These are phyloP conservation scores for Fissipunctia ypsillon DNA, from an alignment of 2,888 invertebrate genomes.

Conservation along the genomic window DNA sequence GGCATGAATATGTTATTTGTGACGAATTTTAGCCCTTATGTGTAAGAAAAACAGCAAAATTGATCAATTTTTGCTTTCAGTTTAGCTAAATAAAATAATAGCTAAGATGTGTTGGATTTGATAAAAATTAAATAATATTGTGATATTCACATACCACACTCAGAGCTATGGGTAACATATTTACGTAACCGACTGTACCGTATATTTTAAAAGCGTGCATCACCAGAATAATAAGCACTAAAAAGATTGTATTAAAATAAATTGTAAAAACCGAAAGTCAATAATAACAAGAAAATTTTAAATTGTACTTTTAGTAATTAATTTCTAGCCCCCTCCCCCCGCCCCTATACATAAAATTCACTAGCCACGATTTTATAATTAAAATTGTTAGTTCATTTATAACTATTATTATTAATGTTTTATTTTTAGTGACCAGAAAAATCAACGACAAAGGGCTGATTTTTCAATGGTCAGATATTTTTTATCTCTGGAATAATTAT, in stretches of 20 bases:
- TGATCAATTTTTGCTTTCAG: background rate
- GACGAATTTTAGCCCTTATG: background rate
- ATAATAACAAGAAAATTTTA: constrained; percentile 41
- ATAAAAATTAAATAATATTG: background rate
- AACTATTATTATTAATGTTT: constrained; percentile 39
- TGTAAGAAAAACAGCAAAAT: background rate
- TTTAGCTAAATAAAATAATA: background rate
- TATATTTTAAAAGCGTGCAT: constrained; percentile 9
- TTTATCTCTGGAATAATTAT: too few species aligned
- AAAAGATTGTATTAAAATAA: constrained; percentile 27
- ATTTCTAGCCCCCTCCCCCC: constrained; percentile 67
- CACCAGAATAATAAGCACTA: constrained; percentile 24
- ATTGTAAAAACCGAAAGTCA: constrained; percentile 23
- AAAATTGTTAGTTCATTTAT: constrained; percentile 53
- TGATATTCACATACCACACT: background rate
- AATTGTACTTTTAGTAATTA: constrained; percentile 67
- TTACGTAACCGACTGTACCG: constrained; percentile 34
- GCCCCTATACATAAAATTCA: constrained; percentile 72
- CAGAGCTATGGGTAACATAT: constrained; percentile 5
- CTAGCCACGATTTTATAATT: constrained; percentile 74
- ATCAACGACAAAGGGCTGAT: too few species aligned
- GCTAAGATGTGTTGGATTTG: too few species aligned
- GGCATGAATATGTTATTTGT: constrained; percentile 5
- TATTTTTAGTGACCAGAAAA: constrained; percentile 17
- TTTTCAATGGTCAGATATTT: too few species aligned